Base-by-base conservation (phyloP, 2,888 invertebrate genomes). In the Melieria omissa region DNA sequence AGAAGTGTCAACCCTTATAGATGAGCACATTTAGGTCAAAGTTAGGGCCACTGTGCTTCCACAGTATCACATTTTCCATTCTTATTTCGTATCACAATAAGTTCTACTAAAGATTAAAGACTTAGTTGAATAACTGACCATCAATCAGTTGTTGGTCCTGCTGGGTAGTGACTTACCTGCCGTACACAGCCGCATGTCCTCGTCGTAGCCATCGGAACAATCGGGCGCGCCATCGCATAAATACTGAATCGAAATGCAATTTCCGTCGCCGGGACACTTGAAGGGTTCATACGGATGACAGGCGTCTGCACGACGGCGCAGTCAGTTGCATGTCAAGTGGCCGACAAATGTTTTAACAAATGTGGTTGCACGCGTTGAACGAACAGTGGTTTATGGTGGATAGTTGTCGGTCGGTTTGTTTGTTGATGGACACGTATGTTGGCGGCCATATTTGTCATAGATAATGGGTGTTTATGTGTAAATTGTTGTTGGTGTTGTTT, bases 231-330 rank as follows among this genome's bases (percentile, higher is more conserved):
- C 97, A 86, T 98, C 97, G 86, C 97, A 98, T 65, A 97, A 90
- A 88, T 98, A 97, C 86, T 97, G 97, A 87, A 98, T 97, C 77
- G 97, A 97, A 88, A 98, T 97, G 89, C 97, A 98, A 86, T 94
- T 93, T 47, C 94, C 95, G 84, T 95, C 95, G 75, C 95, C 96
- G 0, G 97, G 98, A 86, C 98, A 98, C 86, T 96, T 96, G 89
- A 98, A 98, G 52, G 97, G 98, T 88, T 97, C 96, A 88, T 97
- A 97, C 1, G 97, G 96, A 85, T 96, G 97, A 83, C 97, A 97
- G 80, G 92, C 90, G 70, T 90, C 93, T 92, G 85, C 12, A 29
- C 29, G 29, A 29, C 1, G 29, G 3, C 2, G 29, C 29, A 52
- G 12, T 52, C 14, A 52, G 12, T n/a, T 52, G 52, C 12, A 52